Evolutionary conservation across 53 echinoderm and acorn worm species (phyloP).

Genomic region (Pentamera pediparva): DNA sequence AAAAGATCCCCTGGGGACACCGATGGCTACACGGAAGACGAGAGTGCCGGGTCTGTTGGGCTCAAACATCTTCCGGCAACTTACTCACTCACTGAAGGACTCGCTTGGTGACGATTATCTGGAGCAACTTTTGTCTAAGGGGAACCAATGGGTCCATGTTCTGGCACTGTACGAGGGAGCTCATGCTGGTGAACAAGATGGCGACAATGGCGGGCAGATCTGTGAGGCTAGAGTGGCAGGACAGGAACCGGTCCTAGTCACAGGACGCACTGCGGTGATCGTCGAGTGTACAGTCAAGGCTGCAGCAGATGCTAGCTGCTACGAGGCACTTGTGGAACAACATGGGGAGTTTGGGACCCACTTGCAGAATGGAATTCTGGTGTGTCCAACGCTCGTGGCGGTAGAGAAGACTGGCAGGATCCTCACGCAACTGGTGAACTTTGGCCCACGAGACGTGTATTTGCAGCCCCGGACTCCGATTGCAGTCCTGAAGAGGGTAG

Average conservation of each 20-base stretch:
- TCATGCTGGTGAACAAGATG: no score
- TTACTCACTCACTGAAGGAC: background rate
- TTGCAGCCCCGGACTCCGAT: slow-evolving; percentile 38
- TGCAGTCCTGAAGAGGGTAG: background rate
- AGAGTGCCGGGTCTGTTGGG: slow-evolving; percentile 49
- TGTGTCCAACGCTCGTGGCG: slow-evolving; percentile 13
- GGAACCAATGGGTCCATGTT: slow-evolving; percentile 34
- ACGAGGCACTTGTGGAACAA: slow-evolving; percentile 34
- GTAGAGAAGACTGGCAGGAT: slow-evolving; percentile 26
- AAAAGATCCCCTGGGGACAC: slow-evolving; percentile 22
- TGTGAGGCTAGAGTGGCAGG: slow-evolving; percentile 33
- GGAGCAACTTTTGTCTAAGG: background rate
- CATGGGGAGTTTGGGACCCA: background rate
- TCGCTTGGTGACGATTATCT: background rate
- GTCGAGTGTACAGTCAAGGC: slow-evolving; percentile 32
- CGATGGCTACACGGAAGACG: slow-evolving; percentile 22
- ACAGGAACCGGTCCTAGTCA: slow-evolving; percentile 27
- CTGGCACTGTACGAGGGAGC: slow-evolving; percentile 47
- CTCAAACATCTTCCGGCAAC: slow-evolving; percentile 43
- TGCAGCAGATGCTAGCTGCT: background rate
- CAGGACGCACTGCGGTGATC: slow-evolving; percentile 12
- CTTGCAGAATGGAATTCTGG: slow-evolving; percentile 25
- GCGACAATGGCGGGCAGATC: background rate
- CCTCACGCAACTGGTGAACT: slow-evolving; percentile 34
- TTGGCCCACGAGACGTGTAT: slow-evolving; percentile 15